Conservation (phyloP, 2,797 vertebrate genomes). For the Pterois miles region DNA sequence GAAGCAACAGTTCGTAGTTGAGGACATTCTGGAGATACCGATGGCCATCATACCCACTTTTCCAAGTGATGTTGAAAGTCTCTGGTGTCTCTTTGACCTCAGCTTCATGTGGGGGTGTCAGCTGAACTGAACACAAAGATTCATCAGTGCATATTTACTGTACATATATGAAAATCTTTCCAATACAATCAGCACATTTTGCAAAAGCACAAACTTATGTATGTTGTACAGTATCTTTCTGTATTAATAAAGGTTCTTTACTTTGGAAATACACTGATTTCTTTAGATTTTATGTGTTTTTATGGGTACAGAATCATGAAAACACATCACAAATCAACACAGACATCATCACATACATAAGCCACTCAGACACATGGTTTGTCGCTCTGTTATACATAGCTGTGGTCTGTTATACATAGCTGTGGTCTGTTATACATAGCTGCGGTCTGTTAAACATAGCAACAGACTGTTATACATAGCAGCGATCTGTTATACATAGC, state of each 20-base stretch:
- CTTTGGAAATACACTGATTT: background rate
- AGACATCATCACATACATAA: background rate
- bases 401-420: no score
- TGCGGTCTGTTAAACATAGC: no score
- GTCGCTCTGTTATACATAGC: no score
- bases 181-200: background rate
- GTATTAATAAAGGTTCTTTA: background rate
- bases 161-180: background rate
- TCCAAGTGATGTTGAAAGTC: constrained; percentile 48
- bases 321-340: background rate
- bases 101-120: constrained; percentile 37
- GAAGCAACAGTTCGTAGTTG: constrained; percentile 26
- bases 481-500: no score
- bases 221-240: background rate
- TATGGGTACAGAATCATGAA: background rate
- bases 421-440: no score
- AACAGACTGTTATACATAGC: no score
- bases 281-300: background rate
- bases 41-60: constrained; percentile 47
- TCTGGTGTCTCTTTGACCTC: constrained; percentile 16
- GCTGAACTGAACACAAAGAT: constrained; percentile 65
- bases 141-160: background rate
- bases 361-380: background rate
- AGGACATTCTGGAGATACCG: accelerated
- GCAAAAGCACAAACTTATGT: background rate